A percentile compares a stretch with the other conserved stretches of the same genome.
Evolutionary conservation across 2,113 vertebrate species (phyloP).

Genomic region (Rhizomys pruinosus): DNA sequence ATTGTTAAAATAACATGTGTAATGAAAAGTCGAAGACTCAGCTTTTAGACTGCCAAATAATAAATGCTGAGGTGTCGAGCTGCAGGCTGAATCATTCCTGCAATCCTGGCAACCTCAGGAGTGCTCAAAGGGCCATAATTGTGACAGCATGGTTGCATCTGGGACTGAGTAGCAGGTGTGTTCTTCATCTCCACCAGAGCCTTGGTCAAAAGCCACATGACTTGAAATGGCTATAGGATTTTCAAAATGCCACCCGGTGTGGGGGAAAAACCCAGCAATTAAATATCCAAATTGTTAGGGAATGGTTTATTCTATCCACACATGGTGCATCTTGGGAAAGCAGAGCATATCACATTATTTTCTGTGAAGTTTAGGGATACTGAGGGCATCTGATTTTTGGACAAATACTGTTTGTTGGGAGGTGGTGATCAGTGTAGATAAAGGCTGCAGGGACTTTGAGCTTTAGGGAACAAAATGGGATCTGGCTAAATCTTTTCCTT

Average conservation of each 20-base stretch:
- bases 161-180: conserved; percentile 79
- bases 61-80: conserved; percentile 55
- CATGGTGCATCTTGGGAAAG: background rate
- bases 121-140: conserved; percentile 82
- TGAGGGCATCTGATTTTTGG: background rate
- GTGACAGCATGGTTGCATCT: conserved; percentile 78
- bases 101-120: conserved; percentile 81
- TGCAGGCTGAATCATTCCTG: conserved; percentile 67
- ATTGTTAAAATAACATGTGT: conserved; percentile 56
- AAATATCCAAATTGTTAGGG: conserved; percentile 68
- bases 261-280: conserved; percentile 60
- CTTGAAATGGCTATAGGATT: conserved; percentile 72
- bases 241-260: conserved; percentile 73
- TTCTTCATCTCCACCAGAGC: conserved; percentile 72
- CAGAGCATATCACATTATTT: rapidly evolving
- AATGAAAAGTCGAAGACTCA: conserved; percentile 64
- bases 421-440: background rate
- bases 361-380: background rate
- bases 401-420: rapidly evolving
- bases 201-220: conserved; percentile 75
- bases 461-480: conserved; percentile 36
- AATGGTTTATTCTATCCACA: background rate
- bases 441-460: conserved; percentile 29
- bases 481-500: conserved; percentile 14
- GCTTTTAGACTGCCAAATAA: conserved; percentile 53